Evolutionary conservation across 2,888 invertebrate species (phyloP).

Genomic region (Eupithecia inturbata): DNA sequence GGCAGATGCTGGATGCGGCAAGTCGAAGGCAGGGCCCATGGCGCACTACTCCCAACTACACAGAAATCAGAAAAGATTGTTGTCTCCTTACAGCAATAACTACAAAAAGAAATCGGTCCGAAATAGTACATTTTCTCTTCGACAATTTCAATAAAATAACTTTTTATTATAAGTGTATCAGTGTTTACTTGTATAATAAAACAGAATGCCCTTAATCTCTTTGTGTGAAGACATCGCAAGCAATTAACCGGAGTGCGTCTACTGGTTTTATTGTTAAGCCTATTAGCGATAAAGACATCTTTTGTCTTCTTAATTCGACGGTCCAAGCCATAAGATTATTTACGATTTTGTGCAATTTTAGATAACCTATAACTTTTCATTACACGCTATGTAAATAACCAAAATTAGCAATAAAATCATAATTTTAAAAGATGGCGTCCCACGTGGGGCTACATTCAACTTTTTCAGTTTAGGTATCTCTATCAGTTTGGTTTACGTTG

Average conservation of each 20-base stretch:
- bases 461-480: too few relatives aligned
- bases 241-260: conserved; percentile 70
- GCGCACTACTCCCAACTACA: not conserved
- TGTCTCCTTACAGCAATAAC: not conserved
- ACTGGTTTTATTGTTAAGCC: conserved; percentile 69
- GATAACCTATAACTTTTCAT: too few relatives aligned
- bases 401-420: too few relatives aligned
- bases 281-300: conserved; percentile 68
- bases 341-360: not conserved
- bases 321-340: conserved; percentile 44
- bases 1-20: not conserved
- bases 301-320: conserved; percentile 55
- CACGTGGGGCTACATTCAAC: too few relatives aligned
- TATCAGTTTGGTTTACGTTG: too few relatives aligned
- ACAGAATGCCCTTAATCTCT: conserved; percentile 48
- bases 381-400: too few relatives aligned
- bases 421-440: too few relatives aligned
- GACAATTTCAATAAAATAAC: conserved; percentile 30
- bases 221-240: conserved; percentile 57
- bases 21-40: too few relatives aligned
- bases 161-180: conserved; percentile 34
- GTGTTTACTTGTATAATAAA: conserved; percentile 33
- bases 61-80: not conserved
- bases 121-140: not conserved
- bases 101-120: not conserved